Conservation (phyloP, 2,888 invertebrate genomes). For the Temnothorax ravouxi region DNA sequence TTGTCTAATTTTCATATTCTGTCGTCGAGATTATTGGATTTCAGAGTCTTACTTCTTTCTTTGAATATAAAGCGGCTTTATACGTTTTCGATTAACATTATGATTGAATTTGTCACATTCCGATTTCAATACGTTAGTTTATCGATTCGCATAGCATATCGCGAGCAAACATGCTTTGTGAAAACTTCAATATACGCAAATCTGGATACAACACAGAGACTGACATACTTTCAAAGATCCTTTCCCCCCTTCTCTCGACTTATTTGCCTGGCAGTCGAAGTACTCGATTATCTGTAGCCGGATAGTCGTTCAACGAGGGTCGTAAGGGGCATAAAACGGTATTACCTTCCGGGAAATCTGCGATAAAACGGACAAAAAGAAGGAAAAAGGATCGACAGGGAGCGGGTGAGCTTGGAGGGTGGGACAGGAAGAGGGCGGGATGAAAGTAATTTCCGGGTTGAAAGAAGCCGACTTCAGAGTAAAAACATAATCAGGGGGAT, state of each 20-base stretch:
- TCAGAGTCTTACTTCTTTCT: constrained; percentile 13
- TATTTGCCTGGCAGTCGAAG: constrained; percentile 67
- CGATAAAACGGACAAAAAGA: constrained; percentile 60
- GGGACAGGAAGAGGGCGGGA: constrained; percentile 71
- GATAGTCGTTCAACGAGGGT: constrained; percentile 68
- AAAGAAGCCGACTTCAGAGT: constrained; percentile 77
- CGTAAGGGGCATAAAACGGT: constrained; percentile 70
- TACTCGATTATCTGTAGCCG: constrained; percentile 72
- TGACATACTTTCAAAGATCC: constrained; percentile 39
- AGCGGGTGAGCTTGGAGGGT: constrained; percentile 43
- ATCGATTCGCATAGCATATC: constrained; percentile 33
- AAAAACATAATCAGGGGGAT: constrained; percentile 78
- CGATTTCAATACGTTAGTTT: constrained; percentile 38
- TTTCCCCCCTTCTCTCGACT: constrained; percentile 29
- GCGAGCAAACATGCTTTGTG: constrained; percentile 45
- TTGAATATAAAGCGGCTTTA: constrained; percentile 6
- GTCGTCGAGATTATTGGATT: constrained; percentile 23
- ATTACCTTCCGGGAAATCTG: constrained; percentile 69
- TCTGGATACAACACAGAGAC: constrained; percentile 34
- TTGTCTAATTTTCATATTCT: constrained; percentile 27
- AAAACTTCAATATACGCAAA: constrained; percentile 48
- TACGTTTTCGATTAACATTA: constrained; percentile 31
- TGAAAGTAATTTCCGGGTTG: constrained; percentile 81
- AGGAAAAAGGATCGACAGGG: constrained; percentile 53
- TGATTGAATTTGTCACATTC: constrained; percentile 20